Evolutionary conservation across 2,888 invertebrate genomes (phyloP).

Genomic region (Himalopsyche japonica): DNA sequence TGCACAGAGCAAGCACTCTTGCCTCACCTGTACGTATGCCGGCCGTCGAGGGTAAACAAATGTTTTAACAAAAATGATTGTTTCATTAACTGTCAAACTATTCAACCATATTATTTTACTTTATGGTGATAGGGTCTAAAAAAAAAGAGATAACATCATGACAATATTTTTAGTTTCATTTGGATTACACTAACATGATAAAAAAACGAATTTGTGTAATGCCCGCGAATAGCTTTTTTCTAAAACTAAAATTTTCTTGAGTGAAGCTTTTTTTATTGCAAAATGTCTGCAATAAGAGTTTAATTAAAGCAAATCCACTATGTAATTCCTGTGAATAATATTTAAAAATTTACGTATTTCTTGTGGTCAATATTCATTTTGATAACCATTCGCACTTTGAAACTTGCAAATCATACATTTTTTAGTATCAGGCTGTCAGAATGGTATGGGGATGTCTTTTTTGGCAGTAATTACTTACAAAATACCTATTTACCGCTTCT

Average conservation of each 20-base stretch:
- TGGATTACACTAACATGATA: too few relatives aligned
- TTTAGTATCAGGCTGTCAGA: not conserved
- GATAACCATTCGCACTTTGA: not conserved
- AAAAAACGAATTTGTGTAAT: too few relatives aligned
- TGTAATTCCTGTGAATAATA: not conserved
- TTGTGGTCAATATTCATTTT: not conserved
- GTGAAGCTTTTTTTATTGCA: too few relatives aligned
- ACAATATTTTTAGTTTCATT: too few relatives aligned
- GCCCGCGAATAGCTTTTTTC: too few relatives aligned
- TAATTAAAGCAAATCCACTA: not conserved
- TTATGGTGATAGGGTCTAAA: too few relatives aligned
- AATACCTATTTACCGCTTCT: not conserved
- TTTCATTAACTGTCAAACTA: not conserved
- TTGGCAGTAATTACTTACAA: constrained; percentile 29
- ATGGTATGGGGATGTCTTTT: not conserved
- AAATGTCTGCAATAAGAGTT: not conserved
- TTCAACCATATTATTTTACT: too few relatives aligned
- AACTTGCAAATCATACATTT: not conserved
- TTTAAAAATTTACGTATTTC: not conserved
- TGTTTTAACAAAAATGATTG: constrained; percentile 13
- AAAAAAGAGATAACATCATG: too few relatives aligned
- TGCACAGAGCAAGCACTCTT: not conserved
- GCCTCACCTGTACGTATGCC: constrained; percentile 8
- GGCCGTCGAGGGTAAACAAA: constrained; percentile 1
- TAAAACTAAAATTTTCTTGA: too few relatives aligned